These are phyloP conservation scores for Trichacis sp. DNA, from an alignment of 2,888 invertebrate species.

Conservation along the genomic window DNA sequence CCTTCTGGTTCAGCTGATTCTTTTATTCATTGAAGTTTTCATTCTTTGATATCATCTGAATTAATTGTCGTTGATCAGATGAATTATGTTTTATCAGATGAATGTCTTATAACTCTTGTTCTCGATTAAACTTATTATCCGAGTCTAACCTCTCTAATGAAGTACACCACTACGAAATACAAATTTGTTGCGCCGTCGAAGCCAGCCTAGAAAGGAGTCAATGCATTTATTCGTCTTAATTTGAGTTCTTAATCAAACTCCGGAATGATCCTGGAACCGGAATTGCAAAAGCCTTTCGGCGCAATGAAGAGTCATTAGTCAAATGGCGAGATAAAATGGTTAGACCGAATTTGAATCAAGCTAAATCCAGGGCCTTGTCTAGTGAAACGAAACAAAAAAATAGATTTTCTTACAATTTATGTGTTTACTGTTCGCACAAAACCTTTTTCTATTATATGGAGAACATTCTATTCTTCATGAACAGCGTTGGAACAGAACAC, in stretches of 20 bases:
- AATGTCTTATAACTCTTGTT: too few species aligned
- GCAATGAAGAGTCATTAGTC: constrained; percentile 29
- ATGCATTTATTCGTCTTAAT: constrained; percentile 34
- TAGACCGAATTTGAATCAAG: constrained; percentile 19
- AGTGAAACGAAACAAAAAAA: constrained; percentile 17
- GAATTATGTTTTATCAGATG: too few species aligned
- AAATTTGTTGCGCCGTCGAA: constrained; percentile 1
- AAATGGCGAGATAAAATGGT: constrained; percentile 15
- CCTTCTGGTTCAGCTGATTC: too few species aligned
- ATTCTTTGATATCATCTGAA: too few species aligned
- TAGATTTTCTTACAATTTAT: neutral
- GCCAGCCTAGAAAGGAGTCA: constrained; percentile 8
- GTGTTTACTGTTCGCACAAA: too few species aligned
- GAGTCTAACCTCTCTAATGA: neutral
- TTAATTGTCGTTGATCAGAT: too few species aligned
- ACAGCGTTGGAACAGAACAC: too few species aligned
- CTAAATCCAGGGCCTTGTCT: constrained; percentile 11
- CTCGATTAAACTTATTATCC: neutral
- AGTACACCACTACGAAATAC: constrained; percentile 5
- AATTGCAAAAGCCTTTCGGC: constrained; percentile 30
- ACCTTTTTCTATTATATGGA: too few species aligned
- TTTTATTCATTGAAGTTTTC: too few species aligned
- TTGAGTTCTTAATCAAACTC: constrained; percentile 29
- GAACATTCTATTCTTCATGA: too few species aligned
- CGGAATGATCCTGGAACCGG: constrained; percentile 24